Percentiles rank a stretch among this genome's conserved stretches.
Evolutionary conservation across 2,888 invertebrate species (phyloP).

Genomic region (Tetanocera ferruginea): DNA sequence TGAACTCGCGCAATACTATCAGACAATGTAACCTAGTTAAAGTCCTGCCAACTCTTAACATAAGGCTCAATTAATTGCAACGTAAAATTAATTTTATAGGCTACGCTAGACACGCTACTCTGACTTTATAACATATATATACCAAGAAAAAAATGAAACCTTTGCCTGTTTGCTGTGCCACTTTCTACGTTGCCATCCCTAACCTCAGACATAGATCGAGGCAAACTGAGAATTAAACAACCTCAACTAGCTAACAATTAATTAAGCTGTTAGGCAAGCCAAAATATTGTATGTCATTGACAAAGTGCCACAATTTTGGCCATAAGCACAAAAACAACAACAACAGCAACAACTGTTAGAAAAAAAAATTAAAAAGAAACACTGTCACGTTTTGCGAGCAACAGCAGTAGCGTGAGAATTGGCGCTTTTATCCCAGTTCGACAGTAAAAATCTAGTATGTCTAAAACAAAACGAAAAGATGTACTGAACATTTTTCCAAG

Average conservation of each 20-base stretch:
- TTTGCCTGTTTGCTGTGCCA: not conserved
- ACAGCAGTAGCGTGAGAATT: not conserved
- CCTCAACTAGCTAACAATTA: conserved; percentile 3
- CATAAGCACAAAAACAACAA: not conserved
- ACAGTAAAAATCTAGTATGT: too few species aligned
- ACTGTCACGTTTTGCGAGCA: not conserved
- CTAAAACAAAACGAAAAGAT: too few species aligned
- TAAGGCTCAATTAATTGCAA: not conserved
- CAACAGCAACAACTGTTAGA: not conserved
- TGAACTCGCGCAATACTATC: too few species aligned
- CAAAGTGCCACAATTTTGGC: conserved; percentile 16
- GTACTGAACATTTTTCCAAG: too few species aligned
- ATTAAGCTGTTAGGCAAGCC: conserved; percentile 7
- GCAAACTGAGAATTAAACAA: not conserved
- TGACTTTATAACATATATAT: too few species aligned
- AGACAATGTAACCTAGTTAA: too few species aligned
- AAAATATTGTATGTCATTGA: conserved; percentile 20
- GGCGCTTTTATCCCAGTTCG: not conserved
- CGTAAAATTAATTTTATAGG: conserved; percentile 13
- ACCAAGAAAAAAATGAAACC: not conserved
- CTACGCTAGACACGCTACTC: not conserved
- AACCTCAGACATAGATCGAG: not conserved
- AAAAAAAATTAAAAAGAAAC: not conserved
- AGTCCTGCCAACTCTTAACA: not conserved
- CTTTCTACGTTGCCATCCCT: not conserved